Evolutionary conservation across 2,888 invertebrate species (phyloP), one percentile per base, ranked within the genome.

Genomic region (Volucella zonaria): DNA sequence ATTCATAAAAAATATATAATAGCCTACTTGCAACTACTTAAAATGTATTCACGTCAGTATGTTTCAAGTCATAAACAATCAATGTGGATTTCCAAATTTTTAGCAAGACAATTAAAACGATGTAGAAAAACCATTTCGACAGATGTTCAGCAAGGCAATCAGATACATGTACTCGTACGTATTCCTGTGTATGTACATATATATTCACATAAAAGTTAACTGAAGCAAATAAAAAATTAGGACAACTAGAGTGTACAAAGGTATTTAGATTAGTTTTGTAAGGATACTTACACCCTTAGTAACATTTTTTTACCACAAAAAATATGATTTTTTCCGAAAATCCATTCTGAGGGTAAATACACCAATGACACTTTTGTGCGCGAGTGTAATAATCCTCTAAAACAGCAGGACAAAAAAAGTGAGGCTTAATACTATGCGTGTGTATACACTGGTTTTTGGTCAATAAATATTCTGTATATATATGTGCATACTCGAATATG

Each of bases 231-330:
- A 52, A 59, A n/a, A 15, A 12, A 56, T 80, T 31, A 64, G 23
- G 47, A 64, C 23, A 56, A 47, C 58, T 18, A 43, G 15, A n/a
- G 51, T 47, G 40, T 73, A 62, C 43, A 47, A 68, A 71, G 51
- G 67, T 61, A 73, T 74, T 78, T 67, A 43, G 61, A 54, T 51
- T 45, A 49, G 52, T 74, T 52, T 75, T 74, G 15, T 42, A 15
- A 66, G 80, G 38, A 14, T 80, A 66, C 61, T 61, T 70, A 54
- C 83, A 83, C 83, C 83, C 83, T 49, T 77, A 9, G 59, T 6
- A 43, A 18, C 40, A 47, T 31, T 82, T 82, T 77, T 83, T 80
- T 75, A 71, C 66, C 70, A 31, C 66, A 66, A 71, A 82, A 80
- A 70, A 49, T 23, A 54, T 47, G 11, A 40, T 83, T 80, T 83